Evolutionary conservation across 2,888 invertebrate genomes (phyloP).

Genomic region (Leucophora obtusa): DNA sequence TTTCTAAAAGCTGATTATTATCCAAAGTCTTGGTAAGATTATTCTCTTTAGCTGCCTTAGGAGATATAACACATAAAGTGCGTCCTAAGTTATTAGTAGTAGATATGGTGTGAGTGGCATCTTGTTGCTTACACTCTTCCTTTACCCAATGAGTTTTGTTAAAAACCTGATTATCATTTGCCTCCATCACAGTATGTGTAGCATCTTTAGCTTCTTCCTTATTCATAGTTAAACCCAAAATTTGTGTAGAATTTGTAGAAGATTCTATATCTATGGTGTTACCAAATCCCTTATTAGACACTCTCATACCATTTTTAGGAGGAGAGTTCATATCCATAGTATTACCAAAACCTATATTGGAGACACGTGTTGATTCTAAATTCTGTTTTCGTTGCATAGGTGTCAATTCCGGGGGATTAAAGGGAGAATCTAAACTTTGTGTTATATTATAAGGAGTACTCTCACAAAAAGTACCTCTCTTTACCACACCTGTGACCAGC

Average conservation of each 20-base stretch:
- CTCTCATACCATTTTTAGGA: background rate
- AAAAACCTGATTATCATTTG: constrained; percentile 40
- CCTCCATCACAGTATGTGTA: constrained; percentile 37
- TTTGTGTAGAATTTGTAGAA: constrained; percentile 33
- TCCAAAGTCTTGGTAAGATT: constrained; percentile 42
- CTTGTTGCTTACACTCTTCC: background rate
- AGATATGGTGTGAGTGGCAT: constrained; percentile 25
- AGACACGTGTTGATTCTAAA: constrained; percentile 46
- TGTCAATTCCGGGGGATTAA: constrained; percentile 7
- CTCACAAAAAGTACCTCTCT: constrained; percentile 56
- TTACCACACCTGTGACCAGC: constrained; percentile 24
- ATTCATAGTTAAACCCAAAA: constrained; percentile 20
- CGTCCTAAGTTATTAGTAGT: constrained; percentile 47
- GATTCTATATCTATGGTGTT: constrained; percentile 36
- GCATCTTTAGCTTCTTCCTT: constrained; percentile 20
- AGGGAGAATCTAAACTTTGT: constrained; percentile 64
- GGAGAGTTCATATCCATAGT: background rate
- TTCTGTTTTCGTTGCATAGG: constrained; percentile 40
- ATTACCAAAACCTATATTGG: constrained; percentile 52
- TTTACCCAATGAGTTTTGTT: constrained; percentile 40
- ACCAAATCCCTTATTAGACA: background rate
- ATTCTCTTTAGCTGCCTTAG: constrained; percentile 5
- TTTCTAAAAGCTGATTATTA: constrained; percentile 31
- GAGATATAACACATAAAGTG: constrained; percentile 47
- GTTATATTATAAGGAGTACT: constrained; percentile 65